Conservation (phyloP, 2,113 vertebrate genomes). For the Scopus umbretta region DNA sequence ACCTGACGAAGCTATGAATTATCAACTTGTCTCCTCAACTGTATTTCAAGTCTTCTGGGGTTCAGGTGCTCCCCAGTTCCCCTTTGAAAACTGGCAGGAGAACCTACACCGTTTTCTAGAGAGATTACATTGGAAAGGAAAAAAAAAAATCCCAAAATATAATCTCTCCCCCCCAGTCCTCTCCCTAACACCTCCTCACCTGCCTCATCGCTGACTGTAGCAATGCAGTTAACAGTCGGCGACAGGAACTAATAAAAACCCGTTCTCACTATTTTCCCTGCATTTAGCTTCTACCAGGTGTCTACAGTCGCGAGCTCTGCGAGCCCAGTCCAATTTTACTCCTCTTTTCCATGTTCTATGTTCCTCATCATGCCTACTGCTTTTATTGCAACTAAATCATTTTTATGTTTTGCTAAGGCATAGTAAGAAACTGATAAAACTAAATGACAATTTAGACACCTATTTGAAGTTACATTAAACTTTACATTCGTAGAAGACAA, state of each 20-base stretch:
- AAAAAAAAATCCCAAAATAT: rapidly evolving
- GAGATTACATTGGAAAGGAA: not conserved
- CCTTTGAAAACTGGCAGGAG: not conserved
- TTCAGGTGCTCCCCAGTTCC: not conserved
- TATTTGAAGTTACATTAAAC: slow-evolving; percentile 41
- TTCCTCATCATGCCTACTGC: not conserved
- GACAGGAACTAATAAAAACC: not conserved
- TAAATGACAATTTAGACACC: slow-evolving; percentile 43
- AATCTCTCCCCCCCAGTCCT: not conserved
- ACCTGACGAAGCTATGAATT: not conserved
- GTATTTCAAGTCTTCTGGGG: not conserved
- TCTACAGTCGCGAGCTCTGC: not conserved
- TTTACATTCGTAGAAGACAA: not conserved
- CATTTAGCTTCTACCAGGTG: not conserved
- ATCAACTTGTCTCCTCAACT: not conserved
- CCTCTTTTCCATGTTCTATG: not conserved
- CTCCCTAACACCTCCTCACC: not conserved
- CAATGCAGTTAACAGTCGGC: not conserved
- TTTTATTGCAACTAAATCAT: slow-evolving; percentile 13
- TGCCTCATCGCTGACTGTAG: not conserved
- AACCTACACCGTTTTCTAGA: not conserved
- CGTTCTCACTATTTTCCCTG: not conserved
- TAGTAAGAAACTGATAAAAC: slow-evolving; percentile 50
- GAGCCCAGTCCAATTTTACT: not conserved
- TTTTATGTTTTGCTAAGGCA: slow-evolving; percentile 42